Evolutionary conservation across 2,113 vertebrate genomes (phyloP).

Genomic region (Eclectus roratus): DNA sequence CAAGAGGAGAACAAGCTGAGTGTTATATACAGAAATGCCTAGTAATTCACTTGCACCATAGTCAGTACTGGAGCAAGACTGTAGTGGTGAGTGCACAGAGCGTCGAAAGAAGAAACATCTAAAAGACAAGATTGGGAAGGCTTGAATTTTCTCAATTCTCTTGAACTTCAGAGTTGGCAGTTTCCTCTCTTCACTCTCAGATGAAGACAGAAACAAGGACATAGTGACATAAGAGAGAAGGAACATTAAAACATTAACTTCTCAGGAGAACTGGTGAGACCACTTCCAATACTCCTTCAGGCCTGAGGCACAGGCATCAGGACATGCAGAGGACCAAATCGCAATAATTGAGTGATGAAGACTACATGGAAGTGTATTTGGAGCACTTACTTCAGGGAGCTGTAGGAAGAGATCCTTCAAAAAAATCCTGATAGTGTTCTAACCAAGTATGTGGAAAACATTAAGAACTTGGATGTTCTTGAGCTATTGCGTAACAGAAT

Average conservation of each 20-base stretch:
- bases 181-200: background rate
- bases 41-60: background rate
- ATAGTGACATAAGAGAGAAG: background rate
- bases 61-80: background rate
- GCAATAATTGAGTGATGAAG: background rate
- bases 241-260: background rate
- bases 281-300: background rate
- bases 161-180: background rate
- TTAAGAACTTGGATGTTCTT: background rate
- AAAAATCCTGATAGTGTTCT: background rate
- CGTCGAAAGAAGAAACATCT: background rate
- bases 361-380: background rate
- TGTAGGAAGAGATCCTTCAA: background rate
- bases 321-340: background rate
- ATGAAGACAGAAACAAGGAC: background rate
- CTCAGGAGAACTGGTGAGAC: background rate
- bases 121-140: background rate
- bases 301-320: background rate
- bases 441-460: background rate
- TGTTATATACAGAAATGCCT: background rate
- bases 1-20: background rate
- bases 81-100: background rate
- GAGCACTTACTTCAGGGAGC: background rate
- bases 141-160: background rate
- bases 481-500: background rate